Evolutionary conservation across 2,113 vertebrate genomes (phyloP).

Genomic region (Calyptommatus sinebrachiatus): DNA sequence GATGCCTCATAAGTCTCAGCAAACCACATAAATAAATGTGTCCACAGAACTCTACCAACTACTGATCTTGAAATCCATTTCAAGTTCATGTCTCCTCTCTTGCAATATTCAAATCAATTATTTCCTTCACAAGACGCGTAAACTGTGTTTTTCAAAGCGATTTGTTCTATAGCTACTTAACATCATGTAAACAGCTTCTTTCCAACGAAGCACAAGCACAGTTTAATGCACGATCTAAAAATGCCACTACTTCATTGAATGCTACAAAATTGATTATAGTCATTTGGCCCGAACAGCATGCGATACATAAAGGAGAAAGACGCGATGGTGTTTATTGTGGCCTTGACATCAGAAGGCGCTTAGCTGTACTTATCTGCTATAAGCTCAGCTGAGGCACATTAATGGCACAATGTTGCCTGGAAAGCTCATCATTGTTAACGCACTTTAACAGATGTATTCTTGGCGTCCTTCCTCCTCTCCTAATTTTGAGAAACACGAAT

Average conservation of each 20-base stretch:
- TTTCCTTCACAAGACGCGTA: not conserved
- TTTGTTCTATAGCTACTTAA: not conserved
- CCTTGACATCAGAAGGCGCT: constrained; percentile 18
- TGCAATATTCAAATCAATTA: not conserved
- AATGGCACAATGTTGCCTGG: constrained; percentile 33
- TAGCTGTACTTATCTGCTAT: constrained; percentile 19
- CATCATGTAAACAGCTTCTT: constrained; percentile 4
- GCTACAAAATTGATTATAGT: constrained; percentile 23
- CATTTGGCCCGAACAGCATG: constrained; percentile 5
- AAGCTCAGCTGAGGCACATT: constrained; percentile 40
- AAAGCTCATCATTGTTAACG: not conserved
- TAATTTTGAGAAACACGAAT: constrained; percentile 41
- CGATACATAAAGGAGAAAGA: constrained; percentile 27
- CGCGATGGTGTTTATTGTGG: constrained; percentile 29
- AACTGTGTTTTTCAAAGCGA: not conserved
- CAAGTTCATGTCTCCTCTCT: not conserved
- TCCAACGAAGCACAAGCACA: constrained; percentile 46
- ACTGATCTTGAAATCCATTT: not conserved
- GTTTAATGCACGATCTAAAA: constrained; percentile 33
- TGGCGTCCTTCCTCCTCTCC: constrained; percentile 17
- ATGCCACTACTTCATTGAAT: constrained; percentile 37
- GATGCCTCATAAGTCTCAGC: not conserved
- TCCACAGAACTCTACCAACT: not conserved
- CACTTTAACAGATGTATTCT: constrained; percentile 4
- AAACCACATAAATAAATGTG: not conserved